These are phyloP conservation scores for Scaptomyza montana DNA, from an alignment of 1,140 invertebrate genomes.

Conservation along the genomic window DNA sequence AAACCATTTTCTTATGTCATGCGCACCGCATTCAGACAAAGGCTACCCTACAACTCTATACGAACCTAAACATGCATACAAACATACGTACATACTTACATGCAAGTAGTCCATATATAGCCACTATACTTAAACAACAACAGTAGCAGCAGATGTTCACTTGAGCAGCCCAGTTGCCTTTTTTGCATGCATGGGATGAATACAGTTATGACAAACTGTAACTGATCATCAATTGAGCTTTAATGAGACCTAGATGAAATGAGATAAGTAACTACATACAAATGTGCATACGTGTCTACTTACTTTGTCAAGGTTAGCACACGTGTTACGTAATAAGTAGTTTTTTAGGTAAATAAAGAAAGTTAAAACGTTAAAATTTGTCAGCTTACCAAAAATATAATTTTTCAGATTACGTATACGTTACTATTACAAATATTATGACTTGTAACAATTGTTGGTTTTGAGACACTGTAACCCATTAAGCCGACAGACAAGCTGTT, in stretches of 20 bases:
- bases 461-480: not conserved
- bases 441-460: too few relatives aligned
- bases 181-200: not conserved
- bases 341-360: not conserved
- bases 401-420: too few relatives aligned
- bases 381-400: too few relatives aligned
- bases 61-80: slow-evolving; percentile 15
- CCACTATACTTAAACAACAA: slow-evolving; percentile 4
- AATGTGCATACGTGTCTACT: too few relatives aligned
- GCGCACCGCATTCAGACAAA: slow-evolving; percentile 47
- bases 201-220: not conserved
- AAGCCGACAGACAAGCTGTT: not conserved
- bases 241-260: not conserved
- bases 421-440: too few relatives aligned
- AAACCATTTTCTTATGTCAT: slow-evolving; percentile 69
- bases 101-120: slow-evolving; percentile 28
- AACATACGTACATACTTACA: not conserved
- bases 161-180: slow-evolving; percentile 5
- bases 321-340: not conserved
- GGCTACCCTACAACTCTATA: slow-evolving; percentile 22
- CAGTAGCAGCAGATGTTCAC: slow-evolving; percentile 25
- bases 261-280: not conserved
- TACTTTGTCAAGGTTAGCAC: not conserved
- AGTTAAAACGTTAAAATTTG: not conserved
- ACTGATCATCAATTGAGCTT: too few relatives aligned